Conservation (phyloP, 2,113 vertebrate genomes). For the Misgurnus anguillicaudatus region DNA sequence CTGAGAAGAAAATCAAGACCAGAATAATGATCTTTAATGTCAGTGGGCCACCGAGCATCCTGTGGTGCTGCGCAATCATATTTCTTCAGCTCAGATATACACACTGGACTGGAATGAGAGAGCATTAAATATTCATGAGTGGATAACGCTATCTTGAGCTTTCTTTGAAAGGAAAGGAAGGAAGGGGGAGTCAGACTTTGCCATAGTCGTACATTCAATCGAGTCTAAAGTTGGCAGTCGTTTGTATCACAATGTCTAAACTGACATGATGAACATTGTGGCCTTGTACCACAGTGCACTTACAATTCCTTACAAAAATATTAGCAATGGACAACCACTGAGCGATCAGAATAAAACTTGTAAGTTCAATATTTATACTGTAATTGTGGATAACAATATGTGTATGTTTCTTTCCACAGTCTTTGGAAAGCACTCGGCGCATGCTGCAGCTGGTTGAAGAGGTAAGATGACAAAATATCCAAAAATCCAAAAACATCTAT, state of each 20-base stretch:
- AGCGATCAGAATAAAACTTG: background rate
- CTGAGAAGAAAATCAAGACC: background rate
- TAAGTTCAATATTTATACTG: background rate
- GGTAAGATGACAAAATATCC: constrained; percentile 76
- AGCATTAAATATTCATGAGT: constrained; percentile 73
- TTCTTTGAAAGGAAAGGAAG: constrained; percentile 34
- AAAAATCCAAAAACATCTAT: background rate
- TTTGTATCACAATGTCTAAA: constrained; percentile 15
- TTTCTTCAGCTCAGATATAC: constrained; percentile 66
- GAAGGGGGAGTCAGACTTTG: background rate
- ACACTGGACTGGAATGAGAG: constrained; percentile 64
- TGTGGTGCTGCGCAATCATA: constrained; percentile 46
- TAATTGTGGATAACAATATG: background rate
- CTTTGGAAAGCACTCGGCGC: constrained; percentile 96
- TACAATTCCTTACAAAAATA: background rate
- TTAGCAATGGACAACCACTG: background rate
- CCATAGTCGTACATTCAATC: background rate
- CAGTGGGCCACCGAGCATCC: constrained; percentile 4
- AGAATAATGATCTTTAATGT: constrained; percentile 59
- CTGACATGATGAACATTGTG: constrained; percentile 24
- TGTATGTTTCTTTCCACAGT: constrained; percentile 71
- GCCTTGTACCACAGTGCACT: background rate
- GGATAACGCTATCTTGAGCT: constrained; percentile 62
- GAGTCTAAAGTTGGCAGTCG: constrained; percentile 15
- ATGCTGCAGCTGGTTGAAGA: constrained; percentile 98